Evolutionary conservation across 2,113 vertebrate genomes (phyloP).

Genomic region (Tachycineta bicolor): DNA sequence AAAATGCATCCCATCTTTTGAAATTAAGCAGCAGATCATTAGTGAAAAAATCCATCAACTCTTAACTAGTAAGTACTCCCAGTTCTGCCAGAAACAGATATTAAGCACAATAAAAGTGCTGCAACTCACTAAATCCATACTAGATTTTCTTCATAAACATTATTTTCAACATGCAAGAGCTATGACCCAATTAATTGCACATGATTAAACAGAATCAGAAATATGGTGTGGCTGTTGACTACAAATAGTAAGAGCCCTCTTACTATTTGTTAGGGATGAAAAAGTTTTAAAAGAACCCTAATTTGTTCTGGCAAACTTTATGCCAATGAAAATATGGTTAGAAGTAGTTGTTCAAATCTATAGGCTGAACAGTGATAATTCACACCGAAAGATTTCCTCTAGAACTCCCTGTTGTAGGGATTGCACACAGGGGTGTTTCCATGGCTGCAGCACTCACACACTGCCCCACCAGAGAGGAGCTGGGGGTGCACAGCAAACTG

Average conservation of each 20-base stretch:
- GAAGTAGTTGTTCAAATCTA: neutral
- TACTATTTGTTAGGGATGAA: neutral
- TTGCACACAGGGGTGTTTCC: neutral
- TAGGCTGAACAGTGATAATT: fast-evolving
- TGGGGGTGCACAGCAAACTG: neutral
- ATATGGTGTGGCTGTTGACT: neutral
- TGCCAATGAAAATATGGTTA: neutral
- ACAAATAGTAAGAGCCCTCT: neutral
- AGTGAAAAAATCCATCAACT: conserved; percentile 13
- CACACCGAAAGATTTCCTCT: neutral
- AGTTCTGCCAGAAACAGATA: neutral
- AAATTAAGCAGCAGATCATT: neutral
- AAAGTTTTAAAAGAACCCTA: neutral
- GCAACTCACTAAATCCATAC: neutral
- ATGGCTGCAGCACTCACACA: neutral
- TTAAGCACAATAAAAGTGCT: neutral
- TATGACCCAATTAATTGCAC: conserved; percentile 13
- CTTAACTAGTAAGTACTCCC: conserved; percentile 1
- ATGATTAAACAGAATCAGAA: neutral
- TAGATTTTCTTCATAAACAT: neutral
- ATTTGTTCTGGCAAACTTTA: neutral
- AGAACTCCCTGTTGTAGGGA: neutral
- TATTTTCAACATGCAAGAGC: neutral
- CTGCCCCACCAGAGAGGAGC: neutral
- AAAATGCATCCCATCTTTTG: neutral